These are phyloP conservation scores for Cromileptes altivelis DNA, from an alignment of 2,113 vertebrate species.

Conservation along the genomic window DNA sequence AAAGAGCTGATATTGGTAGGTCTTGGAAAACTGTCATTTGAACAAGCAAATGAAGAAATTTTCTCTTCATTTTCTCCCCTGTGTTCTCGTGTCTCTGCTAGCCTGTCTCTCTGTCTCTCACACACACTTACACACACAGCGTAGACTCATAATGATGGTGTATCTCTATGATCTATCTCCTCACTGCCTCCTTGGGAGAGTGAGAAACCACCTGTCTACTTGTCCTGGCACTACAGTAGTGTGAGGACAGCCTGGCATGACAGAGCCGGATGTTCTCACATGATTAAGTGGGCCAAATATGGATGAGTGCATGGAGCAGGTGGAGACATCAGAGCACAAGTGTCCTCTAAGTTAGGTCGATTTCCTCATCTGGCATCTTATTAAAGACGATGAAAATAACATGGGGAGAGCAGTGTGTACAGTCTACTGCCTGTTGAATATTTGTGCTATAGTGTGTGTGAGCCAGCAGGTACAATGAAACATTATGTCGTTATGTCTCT, in stretches of 20 bases:
- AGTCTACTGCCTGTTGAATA: neutral
- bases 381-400: neutral
- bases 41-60: neutral
- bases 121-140: neutral
- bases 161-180: constrained; percentile 38
- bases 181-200: constrained; percentile 34
- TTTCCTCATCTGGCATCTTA: neutral
- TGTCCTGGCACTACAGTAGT: constrained; percentile 42
- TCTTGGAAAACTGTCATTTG: neutral
- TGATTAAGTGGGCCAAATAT: constrained; percentile 50
- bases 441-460: neutral
- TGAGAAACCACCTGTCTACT: constrained; percentile 60
- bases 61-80: neutral
- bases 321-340: constrained; percentile 16
- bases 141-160: constrained; percentile 29
- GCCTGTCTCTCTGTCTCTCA: neutral
- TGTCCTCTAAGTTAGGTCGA: constrained; percentile 46
- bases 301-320: constrained; percentile 23
- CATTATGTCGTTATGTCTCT: neutral
- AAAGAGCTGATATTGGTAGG: neutral
- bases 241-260: constrained; percentile 20
- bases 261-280: constrained; percentile 30
- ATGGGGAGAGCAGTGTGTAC: neutral
- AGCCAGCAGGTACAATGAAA: neutral
- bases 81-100: neutral